Evolutionary conservation across 2,888 invertebrate species (phyloP), one percentile per base, ranked within the genome.

Genomic region (Lasioglossum vierecki): DNA sequence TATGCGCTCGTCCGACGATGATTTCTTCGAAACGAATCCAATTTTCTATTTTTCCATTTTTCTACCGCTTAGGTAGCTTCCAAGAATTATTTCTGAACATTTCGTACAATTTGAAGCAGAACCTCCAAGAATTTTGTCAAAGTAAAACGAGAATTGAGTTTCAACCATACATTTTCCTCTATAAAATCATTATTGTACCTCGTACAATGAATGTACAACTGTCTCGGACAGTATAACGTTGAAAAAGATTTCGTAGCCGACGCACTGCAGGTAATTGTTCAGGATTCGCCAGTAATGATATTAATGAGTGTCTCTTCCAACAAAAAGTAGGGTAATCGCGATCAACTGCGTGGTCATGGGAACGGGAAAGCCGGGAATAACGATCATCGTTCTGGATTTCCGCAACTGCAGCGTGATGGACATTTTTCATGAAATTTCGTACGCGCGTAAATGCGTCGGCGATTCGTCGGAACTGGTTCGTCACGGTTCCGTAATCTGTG

Each of bases 401-500:
- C 66, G 60, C 26, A 30, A 77, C 39, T 30, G 41, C 60, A 46
- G 80, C 76, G 39, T 74, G 49, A 26, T 82, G 79, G 83, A 80
- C 85, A 88, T 79, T 66, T 80, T 79, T 83, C 76, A 87, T 88
- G 70, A 85, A 39, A 80, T 81, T 90, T 81, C 66, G 83, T 85
- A 63, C 71, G 66, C 57, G 74, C 53, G 71, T 86, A 88, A 88
- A 88, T 86, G 88, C 81, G 53, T 68, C 26, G 80, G 72, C 76
- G 71, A 30, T 84, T 87, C 85, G 82, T 46, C 41, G 68, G 71
- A 90, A 88, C 84, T 89, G 80, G 89, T 79, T 66, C 89, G 89
- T 90, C 82, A 90, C 87, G 90, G 85, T 83, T 39, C 53, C 53
- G 85, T 84, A 89, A 90, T 87, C 79, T 71, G 88, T 89, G 88